Percentiles rank a stretch among this genome's conserved stretches.
These are phyloP conservation scores for Mamestra brassicae DNA, from an alignment of 2,888 invertebrate species.

Conservation along the genomic window DNA sequence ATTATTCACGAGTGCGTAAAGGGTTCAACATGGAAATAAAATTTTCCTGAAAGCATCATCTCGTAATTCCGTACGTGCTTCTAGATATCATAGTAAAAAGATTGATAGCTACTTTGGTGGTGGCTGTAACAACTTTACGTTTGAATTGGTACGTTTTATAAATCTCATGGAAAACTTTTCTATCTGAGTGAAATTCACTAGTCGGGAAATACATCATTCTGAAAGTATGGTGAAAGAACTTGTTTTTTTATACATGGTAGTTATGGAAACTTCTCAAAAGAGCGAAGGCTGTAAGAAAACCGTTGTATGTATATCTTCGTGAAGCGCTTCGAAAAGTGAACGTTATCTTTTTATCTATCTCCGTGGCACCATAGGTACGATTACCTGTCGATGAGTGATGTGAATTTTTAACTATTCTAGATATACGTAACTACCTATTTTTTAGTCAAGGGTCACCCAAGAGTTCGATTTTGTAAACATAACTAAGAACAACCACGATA, in stretches of 20 bases:
- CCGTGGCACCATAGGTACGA: no score
- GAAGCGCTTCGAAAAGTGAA: no score
- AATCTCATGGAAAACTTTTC: slow-evolving; percentile 32
- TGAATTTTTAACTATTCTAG: neutral
- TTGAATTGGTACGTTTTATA: slow-evolving; percentile 32
- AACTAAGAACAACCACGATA: no score
- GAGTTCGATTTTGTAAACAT: no score
- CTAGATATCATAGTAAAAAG: slow-evolving; percentile 50
- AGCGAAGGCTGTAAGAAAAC: no score
- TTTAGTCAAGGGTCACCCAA: no score
- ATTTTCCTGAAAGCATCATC: slow-evolving; percentile 66
- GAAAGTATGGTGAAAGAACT: no score
- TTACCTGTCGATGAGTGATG: neutral
- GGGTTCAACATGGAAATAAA: slow-evolving; percentile 75
- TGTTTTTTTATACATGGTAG: no score
- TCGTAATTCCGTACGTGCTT: slow-evolving; percentile 47
- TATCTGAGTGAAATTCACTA: slow-evolving; percentile 1
- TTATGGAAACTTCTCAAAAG: no score
- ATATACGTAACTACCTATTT: neutral
- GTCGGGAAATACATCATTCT: neutral
- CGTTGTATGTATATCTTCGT: neutral
- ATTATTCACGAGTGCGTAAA: slow-evolving; percentile 82
- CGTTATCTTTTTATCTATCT: no score
- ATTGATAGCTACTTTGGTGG: slow-evolving; percentile 42
- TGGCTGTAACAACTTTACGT: slow-evolving; percentile 32